Conservation (phyloP, 2,888 invertebrate species). For the Molanna angustata region DNA sequence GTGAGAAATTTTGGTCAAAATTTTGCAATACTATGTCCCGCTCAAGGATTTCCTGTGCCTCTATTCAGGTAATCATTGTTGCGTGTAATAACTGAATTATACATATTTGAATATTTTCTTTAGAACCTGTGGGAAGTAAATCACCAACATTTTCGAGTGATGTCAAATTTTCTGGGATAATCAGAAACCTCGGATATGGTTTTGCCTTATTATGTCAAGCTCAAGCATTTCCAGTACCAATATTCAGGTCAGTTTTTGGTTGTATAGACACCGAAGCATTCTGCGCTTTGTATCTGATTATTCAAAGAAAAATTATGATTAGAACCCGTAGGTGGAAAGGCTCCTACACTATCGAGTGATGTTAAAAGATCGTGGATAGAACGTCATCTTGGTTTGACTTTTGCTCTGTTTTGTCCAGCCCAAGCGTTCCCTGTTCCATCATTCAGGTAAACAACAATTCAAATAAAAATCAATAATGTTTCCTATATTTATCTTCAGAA, state of each 20-base stretch:
- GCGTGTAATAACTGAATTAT: too few relatives aligned
- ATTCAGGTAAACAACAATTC: conserved; percentile 28
- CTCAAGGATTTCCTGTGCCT: conserved; percentile 63
- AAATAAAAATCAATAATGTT: conserved; percentile 9
- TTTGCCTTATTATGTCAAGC: conserved; percentile 60
- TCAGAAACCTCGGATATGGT: conserved; percentile 51
- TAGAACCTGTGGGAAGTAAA: conserved; percentile 63
- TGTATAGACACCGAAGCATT: neutral
- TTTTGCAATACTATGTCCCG: conserved; percentile 50
- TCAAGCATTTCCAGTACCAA: conserved; percentile 67
- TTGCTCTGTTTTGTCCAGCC: conserved; percentile 71
- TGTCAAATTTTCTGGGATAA: conserved; percentile 60
- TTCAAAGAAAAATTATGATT: conserved; percentile 39
- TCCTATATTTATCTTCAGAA: conserved; percentile 42
- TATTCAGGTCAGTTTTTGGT: conserved; percentile 63
- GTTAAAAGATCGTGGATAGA: conserved; percentile 67
- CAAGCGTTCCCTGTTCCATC: conserved; percentile 71
- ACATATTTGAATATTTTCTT: conserved; percentile 2
- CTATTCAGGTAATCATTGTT: conserved; percentile 56
- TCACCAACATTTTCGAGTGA: conserved; percentile 60
- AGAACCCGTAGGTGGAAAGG: conserved; percentile 70
- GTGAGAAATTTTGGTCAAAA: conserved; percentile 35
- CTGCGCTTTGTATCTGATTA: neutral
- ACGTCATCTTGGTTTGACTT: conserved; percentile 59
- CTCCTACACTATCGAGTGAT: conserved; percentile 68